These are phyloP conservation scores for Anser cygnoides DNA, from an alignment of 2,113 vertebrate genomes.

Conservation along the genomic window DNA sequence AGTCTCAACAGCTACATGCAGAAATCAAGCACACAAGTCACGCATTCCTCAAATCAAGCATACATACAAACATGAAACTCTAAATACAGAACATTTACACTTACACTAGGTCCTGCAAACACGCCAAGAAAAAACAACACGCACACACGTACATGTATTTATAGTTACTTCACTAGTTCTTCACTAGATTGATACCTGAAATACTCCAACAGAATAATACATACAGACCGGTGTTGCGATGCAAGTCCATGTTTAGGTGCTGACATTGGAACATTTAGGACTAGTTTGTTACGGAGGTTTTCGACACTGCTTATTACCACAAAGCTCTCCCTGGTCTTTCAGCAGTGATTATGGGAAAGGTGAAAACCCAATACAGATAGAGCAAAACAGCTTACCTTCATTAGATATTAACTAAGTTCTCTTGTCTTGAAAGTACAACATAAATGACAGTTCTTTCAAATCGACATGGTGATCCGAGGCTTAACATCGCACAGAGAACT, in stretches of 20 bases:
- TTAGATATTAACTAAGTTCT: not conserved
- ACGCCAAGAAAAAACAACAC: not conserved
- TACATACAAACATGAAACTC: not conserved
- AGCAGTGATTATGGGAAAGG: not conserved
- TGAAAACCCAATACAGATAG: not conserved
- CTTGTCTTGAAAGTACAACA: not conserved
- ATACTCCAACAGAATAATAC: not conserved
- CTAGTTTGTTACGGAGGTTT: not conserved
- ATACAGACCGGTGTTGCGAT: not conserved
- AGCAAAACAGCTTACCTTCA: not conserved
- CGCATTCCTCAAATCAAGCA: not conserved
- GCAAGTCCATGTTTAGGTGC: not conserved
- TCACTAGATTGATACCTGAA: not conserved
- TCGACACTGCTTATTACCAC: not conserved
- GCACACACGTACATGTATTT: too few relatives aligned
- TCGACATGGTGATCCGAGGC: not conserved
- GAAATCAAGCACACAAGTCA: not conserved
- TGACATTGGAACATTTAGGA: rapidly evolving
- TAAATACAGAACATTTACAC: not conserved
- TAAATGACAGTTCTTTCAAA: not conserved
- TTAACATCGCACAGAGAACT: not conserved
- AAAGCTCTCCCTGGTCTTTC: not conserved
- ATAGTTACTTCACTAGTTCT: not conserved
- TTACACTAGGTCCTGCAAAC: not conserved
- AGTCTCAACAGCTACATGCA: not conserved